Evolutionary conservation across 2,888 invertebrate genomes (phyloP).

Genomic region (Acleris sparsana): DNA sequence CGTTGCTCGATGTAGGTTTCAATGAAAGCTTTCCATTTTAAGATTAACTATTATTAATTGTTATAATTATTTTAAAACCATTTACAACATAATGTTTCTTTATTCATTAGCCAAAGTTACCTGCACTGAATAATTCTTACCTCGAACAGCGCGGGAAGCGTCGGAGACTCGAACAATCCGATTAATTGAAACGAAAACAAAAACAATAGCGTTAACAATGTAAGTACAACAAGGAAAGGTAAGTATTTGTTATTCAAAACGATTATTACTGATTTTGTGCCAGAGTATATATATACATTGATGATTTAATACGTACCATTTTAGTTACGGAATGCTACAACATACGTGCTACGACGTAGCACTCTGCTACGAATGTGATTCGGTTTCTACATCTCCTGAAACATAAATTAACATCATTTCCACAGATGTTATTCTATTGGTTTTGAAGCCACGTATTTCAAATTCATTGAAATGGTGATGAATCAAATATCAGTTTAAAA

Average conservation of each 20-base stretch:
- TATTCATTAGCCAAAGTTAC: conserved; percentile 29
- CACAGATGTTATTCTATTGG: no score
- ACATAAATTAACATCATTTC: no score
- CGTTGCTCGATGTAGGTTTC: no score
- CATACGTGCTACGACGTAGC: conserved; percentile 8
- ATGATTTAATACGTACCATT: no score
- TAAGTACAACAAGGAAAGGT: conserved; percentile 16
- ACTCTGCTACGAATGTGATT: neutral
- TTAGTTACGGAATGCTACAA: neutral
- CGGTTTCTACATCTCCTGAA: no score
- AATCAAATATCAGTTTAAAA: no score
- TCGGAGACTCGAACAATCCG: conserved; percentile 43
- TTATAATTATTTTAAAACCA: neutral
- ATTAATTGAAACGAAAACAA: conserved; percentile 49
- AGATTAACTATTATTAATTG: no score
- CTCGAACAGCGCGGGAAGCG: conserved; percentile 10
- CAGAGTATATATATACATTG: neutral
- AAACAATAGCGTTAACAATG: conserved; percentile 42
- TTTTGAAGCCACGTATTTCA: no score
- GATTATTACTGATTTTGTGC: neutral
- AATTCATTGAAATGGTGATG: no score
- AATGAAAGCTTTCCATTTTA: no score
- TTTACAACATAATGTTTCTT: neutral
- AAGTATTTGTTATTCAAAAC: conserved; percentile 22
- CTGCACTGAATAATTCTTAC: conserved; percentile 32